phyloP scores from a whole-genome alignment of 2,888 invertebrate species.

The Xanthorhoe spadicearia region DNA sequence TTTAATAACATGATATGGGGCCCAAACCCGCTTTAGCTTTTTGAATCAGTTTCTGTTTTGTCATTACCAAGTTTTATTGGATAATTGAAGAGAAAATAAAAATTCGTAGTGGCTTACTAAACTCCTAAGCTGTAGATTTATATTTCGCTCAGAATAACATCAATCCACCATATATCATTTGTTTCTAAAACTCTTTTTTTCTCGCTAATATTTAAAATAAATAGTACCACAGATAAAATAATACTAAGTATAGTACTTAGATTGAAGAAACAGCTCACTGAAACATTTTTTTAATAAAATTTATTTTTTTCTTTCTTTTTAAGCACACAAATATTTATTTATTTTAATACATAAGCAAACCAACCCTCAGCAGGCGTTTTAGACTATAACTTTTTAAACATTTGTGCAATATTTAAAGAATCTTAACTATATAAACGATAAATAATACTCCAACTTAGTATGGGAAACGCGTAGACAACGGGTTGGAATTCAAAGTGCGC shows the following conservation, averaged over 20 bases:
- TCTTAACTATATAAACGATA: conserved; percentile 17
- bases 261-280: too few relatives aligned
- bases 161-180: too few relatives aligned
- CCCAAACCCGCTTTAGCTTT: conserved; percentile 27
- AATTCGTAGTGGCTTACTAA: not conserved
- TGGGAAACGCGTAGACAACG: conserved; percentile 26
- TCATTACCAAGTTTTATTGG: conserved; percentile 22
- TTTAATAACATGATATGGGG: conserved; percentile 37
- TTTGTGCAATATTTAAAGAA: conserved; percentile 5
- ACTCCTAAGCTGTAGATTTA: not conserved
- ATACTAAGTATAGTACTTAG: too few relatives aligned
- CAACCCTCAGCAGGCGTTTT: not conserved
- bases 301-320: too few relatives aligned
- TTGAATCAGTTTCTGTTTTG: conserved; percentile 22
- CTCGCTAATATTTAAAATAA: too few relatives aligned
- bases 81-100: conserved; percentile 8
- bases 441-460: conserved; percentile 23
- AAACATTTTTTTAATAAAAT: too few relatives aligned
- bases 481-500: conserved; percentile 26
- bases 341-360: not conserved
- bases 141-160: too few relatives aligned
- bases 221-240: too few relatives aligned
- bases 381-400: not conserved
- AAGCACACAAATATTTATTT: too few relatives aligned
- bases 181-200: too few relatives aligned